A percentile compares a stretch with the other conserved stretches of the same genome.
phyloP scores from a whole-genome alignment of 2,888 invertebrate genomes.

The Perizoma affinitatum region DNA sequence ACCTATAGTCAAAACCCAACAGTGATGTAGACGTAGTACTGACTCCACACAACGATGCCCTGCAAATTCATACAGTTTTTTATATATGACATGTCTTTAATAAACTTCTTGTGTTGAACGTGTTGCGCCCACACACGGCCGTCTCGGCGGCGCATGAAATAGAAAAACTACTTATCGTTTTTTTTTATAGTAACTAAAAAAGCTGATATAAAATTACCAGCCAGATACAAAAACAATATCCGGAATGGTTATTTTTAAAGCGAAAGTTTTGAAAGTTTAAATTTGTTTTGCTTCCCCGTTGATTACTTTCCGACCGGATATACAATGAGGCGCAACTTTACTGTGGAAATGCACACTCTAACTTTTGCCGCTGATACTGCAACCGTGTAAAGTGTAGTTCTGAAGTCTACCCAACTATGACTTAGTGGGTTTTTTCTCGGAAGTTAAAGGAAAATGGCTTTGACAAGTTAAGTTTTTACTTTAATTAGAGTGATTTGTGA shows the following conservation, averaged over 20 bases:
- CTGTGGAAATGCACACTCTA: constrained; percentile 54
- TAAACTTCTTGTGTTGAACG: no score
- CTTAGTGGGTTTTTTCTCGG: constrained; percentile 19
- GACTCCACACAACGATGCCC: no score
- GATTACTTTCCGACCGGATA: constrained; percentile 64
- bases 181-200: no score
- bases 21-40: no score
- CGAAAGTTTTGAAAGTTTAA: constrained; percentile 39
- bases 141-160: no score
- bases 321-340: constrained; percentile 42
- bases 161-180: no score
- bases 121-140: no score
- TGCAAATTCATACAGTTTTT: no score
- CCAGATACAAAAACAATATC: constrained; percentile 16
- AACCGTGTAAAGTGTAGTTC: constrained; percentile 24
- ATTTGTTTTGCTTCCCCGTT: constrained; percentile 60
- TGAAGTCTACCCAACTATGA: constrained; percentile 11
- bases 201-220: background rate
- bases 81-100: no score
- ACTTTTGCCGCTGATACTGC: constrained; percentile 46
- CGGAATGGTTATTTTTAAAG: constrained; percentile 15
- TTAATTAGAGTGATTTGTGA: background rate
- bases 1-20: no score
- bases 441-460: constrained; percentile 19
- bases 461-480: constrained; percentile 3